Base-by-base conservation (phyloP, 35 echinoderm and acorn worm species). In the Ophioderma brevispina region DNA sequence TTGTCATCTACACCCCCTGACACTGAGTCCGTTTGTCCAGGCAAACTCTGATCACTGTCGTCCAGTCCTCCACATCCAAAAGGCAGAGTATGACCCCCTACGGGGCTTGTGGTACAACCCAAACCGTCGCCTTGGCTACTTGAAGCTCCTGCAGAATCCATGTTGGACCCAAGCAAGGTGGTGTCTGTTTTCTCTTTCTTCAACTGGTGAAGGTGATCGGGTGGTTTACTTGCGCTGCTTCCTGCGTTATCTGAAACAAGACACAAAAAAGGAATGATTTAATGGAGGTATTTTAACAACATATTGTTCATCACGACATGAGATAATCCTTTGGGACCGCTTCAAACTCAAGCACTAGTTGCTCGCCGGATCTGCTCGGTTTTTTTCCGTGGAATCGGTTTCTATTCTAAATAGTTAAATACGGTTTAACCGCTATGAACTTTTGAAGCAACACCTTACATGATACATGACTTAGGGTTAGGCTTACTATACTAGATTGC, bases 1-100 rank as follows among this genome's bases (percentile, higher is more conserved):
- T 56, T n/a, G 75, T 87, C 85, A 38, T 78, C 75, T 43, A 49
- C 75, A 30, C 59, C 59, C 41, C 4, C 41, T 46, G 41, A 46
- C 4, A 46, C 41, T 6, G 59, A 70, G n/a, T 70, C 59, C 41
- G 41, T 46, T 13, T 70, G 59, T 70, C 59, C 59, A 25, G 59
- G n/a, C 28, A 70, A 70, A 70, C 59, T 70, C 17, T 70, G 59
- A 6, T 70, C 59, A 25, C 59, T 70, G 28, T 70, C 59, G 5
- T 70, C 59, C 10, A 70, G 59, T 25, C 59, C 59, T 70, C 59
- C 59, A 30, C 59, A 70, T 4, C 59, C 59, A 70, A 25, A 70
- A 2, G 59, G 59, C 15, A 70, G 10, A 70, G 5, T 70, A 25
- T 8, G 59, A 18, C 59, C 59, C 10, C 59, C 59, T 6, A 70